These are phyloP conservation scores for Cephalophus harveyi DNA, from an alignment of 2,113 vertebrate species.

Conservation along the genomic window DNA sequence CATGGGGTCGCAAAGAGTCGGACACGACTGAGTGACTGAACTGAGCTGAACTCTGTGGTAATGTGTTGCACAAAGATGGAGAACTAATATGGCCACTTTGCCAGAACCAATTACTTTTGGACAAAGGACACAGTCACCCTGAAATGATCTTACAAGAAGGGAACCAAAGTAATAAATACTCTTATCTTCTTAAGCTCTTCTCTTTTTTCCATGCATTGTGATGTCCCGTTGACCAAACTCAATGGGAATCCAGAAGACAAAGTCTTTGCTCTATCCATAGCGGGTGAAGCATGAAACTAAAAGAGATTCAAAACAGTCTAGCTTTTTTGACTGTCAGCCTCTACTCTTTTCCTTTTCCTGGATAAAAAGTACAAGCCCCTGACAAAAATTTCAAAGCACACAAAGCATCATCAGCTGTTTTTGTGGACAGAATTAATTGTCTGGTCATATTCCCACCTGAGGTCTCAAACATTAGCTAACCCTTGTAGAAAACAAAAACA, in stretches of 20 bases:
- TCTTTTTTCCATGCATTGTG: background rate
- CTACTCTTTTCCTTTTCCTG: background rate
- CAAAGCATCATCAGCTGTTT: background rate
- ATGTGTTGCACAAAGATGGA: background rate
- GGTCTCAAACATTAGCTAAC: background rate
- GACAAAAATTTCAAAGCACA: background rate
- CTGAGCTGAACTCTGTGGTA: too few relatives aligned
- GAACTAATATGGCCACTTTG: background rate
- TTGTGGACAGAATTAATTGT: background rate
- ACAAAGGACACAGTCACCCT: background rate
- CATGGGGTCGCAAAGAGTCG: too few relatives aligned
- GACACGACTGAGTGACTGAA: too few relatives aligned
- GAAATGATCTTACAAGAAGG: background rate
- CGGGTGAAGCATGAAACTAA: too few relatives aligned
- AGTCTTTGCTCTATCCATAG: too few relatives aligned
- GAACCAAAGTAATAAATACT: background rate
- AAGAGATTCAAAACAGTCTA: background rate
- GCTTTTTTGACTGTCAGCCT: background rate
- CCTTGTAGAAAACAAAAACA: too few relatives aligned
- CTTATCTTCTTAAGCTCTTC: background rate
- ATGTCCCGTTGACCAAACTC: too few relatives aligned
- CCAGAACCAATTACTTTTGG: background rate
- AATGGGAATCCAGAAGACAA: too few relatives aligned
- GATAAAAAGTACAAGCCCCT: background rate
- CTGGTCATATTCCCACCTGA: background rate